Evolutionary conservation across 2,113 vertebrate species (phyloP), one percentile per base, ranked within the genome.

Genomic region (Semnopithecus entellus): DNA sequence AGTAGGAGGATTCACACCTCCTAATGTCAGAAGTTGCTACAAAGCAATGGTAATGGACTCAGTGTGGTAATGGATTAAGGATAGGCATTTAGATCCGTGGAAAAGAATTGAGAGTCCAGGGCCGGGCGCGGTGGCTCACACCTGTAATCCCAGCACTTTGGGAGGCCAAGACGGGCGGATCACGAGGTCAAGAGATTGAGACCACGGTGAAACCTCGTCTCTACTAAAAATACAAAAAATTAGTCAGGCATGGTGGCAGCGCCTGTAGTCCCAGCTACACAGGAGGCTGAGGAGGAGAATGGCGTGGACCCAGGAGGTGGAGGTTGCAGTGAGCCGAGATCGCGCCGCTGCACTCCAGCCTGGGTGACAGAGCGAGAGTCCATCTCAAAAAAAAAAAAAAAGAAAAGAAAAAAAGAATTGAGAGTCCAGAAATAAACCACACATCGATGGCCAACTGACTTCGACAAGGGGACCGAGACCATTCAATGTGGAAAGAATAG

Each of bases 61-160:
- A 27, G 30, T 16, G 43, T 55, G 32, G 20, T 3, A 18, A 38
- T 27, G 57, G 79, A 20, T 27, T 10, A 32, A 17, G 43, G 17
- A 43, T 0, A 6, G 32, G 18, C 45, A 38, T 12, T 48, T 0
- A 11, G 12, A 57, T 50, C 25, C 0, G 14, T 2, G 5, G 86
- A 4, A 25, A 3, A 70, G 35, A 70, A 59, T 0, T n/a, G 2
- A 52, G 32, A 64, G 45, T 45, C 66, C 70, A 55, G 17, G 6
- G 52, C 6, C 18, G 2, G 18, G 18, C 6, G 0, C 6, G 6
- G 52, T 20, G 52, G 18, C 52, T 20, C 52, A 55, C 52, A 18
- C 52, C 52, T 55, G 52, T 55, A 20, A 55, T 55, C 52, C 17
- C 52, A 55, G 52, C 52, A 20, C 52, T 55, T 55, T 55, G 52